A percentile compares a stretch with the other conserved stretches of the same genome.
phyloP scores from a whole-genome alignment of 2,113 vertebrate species.

The Neofelis nebulosa region DNA sequence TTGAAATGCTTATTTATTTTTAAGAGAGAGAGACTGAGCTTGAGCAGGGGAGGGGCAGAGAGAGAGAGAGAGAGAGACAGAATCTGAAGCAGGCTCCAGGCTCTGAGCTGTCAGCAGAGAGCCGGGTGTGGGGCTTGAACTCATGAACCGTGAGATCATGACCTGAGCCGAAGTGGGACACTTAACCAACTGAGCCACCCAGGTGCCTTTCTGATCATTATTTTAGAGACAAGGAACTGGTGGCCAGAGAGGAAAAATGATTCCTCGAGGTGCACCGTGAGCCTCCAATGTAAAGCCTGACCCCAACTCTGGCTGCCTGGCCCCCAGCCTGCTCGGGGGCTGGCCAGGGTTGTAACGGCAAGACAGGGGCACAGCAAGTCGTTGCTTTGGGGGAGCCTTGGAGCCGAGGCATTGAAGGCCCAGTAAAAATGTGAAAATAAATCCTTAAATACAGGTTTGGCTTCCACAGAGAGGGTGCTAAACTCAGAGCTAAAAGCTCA shows the following conservation, averaged over 20 bases:
- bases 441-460: neutral
- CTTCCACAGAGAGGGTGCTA: neutral
- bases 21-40: too few species aligned
- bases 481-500: neutral
- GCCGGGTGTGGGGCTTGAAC: too few species aligned
- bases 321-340: rapidly evolving
- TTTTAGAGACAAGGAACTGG: neutral
- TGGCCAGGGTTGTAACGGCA: neutral
- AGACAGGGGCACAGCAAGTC: rapidly evolving
- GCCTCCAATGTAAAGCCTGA: rapidly evolving
- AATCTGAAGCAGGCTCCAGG: too few species aligned
- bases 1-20: too few species aligned
- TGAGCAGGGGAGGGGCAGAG: too few species aligned
- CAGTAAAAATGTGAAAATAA: neutral
- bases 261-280: rapidly evolving
- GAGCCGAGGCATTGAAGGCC: neutral
- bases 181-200: too few species aligned
- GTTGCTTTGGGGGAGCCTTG: neutral
- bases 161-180: too few species aligned
- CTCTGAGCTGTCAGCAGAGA: too few species aligned
- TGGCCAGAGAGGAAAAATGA: neutral
- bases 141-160: too few species aligned
- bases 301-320: rapidly evolving
- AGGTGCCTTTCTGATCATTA: neutral
- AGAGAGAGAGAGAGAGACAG: too few species aligned